phyloP scores from a whole-genome alignment of 2,888 invertebrate genomes.

The Drosophila cognata region DNA sequence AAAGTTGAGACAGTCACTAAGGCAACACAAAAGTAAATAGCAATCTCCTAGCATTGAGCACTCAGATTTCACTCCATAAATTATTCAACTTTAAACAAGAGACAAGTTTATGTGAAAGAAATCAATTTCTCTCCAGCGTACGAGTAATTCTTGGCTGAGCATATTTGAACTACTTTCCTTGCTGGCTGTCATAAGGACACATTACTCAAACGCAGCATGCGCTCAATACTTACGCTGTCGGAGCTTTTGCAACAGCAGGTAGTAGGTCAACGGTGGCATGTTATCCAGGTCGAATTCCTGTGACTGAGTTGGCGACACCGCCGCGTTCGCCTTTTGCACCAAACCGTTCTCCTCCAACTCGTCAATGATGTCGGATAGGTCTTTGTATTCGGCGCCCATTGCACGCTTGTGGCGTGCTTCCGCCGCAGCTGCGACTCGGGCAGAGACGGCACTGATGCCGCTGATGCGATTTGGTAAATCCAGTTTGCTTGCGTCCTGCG shows the following conservation, averaged over 20 bases:
- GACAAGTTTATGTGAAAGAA: constrained; percentile 1
- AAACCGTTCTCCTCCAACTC: constrained; percentile 76
- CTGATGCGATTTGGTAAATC: constrained; percentile 75
- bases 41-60: not conserved
- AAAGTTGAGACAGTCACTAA: not conserved
- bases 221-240: constrained; percentile 73
- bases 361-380: constrained; percentile 78
- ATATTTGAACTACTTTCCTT: constrained; percentile 19
- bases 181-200: constrained; percentile 31
- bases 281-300: constrained; percentile 80
- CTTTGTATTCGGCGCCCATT: constrained; percentile 70
- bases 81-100: constrained; percentile 3
- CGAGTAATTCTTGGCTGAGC: constrained; percentile 8
- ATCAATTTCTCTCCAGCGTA: constrained; percentile 12
- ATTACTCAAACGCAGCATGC: constrained; percentile 47
- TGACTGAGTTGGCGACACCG: constrained; percentile 39
- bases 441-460: constrained; percentile 25
- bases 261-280: constrained; percentile 80
- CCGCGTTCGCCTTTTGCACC: constrained; percentile 53
- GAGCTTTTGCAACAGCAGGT: constrained; percentile 78
- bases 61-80: not conserved
- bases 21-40: not conserved
- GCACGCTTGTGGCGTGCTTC: constrained; percentile 80
- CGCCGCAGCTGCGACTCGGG: constrained; percentile 37
- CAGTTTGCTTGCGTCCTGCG: constrained; percentile 72